Conservation (phyloP, 2,797 vertebrate genomes). For the Neopelma chrysocephalum region DNA sequence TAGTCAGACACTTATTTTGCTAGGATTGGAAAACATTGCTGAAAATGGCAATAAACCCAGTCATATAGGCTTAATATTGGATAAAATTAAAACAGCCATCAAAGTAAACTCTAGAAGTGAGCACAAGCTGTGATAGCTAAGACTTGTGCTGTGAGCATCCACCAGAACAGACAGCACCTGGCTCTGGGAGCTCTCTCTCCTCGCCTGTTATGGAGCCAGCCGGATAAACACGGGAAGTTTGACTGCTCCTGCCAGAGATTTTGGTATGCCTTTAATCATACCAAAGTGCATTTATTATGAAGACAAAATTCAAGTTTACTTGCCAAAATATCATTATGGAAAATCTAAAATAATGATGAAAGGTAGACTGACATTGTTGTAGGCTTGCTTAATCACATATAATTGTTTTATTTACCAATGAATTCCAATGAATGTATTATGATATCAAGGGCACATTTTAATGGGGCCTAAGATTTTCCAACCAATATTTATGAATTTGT, state of each 20-base stretch:
- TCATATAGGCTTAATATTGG: neutral
- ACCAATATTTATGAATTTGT: neutral
- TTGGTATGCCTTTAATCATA: conserved; percentile 17
- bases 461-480: neutral
- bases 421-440: neutral
- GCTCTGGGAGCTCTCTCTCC: neutral
- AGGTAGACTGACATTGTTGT: conserved; percentile 2
- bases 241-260: neutral
- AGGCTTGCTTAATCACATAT: neutral
- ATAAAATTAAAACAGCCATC: neutral
- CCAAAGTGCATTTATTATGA: neutral
- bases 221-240: neutral
- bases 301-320: conserved; percentile 27
- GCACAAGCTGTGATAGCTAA: neutral
- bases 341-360: conserved; percentile 8
- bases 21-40: neutral
- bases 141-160: neutral
- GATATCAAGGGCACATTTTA: neutral
- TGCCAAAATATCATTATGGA: conserved; percentile 14
- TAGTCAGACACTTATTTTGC: neutral
- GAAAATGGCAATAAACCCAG: neutral
- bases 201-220: neutral
- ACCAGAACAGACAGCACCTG: neutral
- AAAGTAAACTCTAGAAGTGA: neutral
- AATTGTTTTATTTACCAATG: conserved; percentile 7